Evolutionary conservation across 2,113 vertebrate genomes (phyloP), one percentile per base, ranked within the genome.

Genomic region (Tachycineta bicolor): DNA sequence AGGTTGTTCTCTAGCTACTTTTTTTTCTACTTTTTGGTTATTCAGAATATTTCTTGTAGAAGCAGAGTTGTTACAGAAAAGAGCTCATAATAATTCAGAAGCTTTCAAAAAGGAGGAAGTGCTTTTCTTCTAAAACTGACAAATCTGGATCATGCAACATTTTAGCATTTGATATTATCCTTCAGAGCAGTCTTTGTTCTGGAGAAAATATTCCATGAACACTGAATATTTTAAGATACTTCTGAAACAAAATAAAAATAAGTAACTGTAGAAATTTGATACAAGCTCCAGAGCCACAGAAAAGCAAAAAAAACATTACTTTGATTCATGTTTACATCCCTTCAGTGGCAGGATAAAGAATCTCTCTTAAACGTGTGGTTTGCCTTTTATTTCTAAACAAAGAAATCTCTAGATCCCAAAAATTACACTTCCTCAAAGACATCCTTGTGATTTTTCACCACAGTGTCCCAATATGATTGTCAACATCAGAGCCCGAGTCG

Each of bases 21-120:
- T 92, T 93, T 95, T 94, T 10, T 4, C 52, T 92, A 53, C 53
- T 64, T 94, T 90, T 93, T 96, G 89, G 81, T 87, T 92, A 84
- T 93, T 95, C 71, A 78, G 91, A 94, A 85, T 87, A 95, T 87
- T 93, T 95, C 76, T 91, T 92, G 83, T 73, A 82, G 83, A 93
- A 96, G 91, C 82, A 94, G 80, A 79, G 15, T 39, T 70, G 59
- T 44, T 47, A 63, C 29, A 73, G 31, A 73, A 86, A 73, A 29
- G 31, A 91, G 24, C 29, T 78, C 14, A 34, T 63, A 79, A 73
- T 83, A 92, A 92, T 77, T 81, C 82, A 79, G 39, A 90, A 92
- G 43, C 18, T 68, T 94, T 94, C 44, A 64, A 84, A 94, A 77
- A 64, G 26, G 29, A 77, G 60, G 50, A 94, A 96, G 69, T 49